phyloP scores from a whole-genome alignment of 2,888 invertebrate species.

The Aspidiotus destructor region DNA sequence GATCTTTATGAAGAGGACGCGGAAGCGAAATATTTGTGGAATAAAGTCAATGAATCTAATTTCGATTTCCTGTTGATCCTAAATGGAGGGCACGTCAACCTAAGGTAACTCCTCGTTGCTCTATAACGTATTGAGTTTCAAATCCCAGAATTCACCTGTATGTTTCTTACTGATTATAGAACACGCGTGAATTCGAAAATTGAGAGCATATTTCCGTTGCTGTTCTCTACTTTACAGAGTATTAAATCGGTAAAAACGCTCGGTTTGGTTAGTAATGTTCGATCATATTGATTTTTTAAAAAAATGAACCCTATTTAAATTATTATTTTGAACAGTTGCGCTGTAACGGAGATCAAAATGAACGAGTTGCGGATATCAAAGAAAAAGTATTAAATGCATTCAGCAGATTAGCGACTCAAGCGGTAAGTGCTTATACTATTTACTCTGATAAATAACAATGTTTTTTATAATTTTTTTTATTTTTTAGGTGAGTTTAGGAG shows the following conservation, averaged over 20 bases:
- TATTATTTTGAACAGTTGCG: slow-evolving; percentile 1
- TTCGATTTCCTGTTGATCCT: slow-evolving; percentile 38
- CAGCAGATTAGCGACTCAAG: slow-evolving; percentile 32
- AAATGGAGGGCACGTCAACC: slow-evolving; percentile 38
- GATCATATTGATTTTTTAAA: background rate
- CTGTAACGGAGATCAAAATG: slow-evolving; percentile 22
- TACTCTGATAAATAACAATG: background rate
- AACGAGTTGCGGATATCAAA: slow-evolving; percentile 35
- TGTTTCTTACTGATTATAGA: background rate
- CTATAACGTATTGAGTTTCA: background rate
- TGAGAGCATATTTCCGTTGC: background rate
- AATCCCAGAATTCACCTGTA: background rate
- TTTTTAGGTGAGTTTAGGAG: slow-evolving; percentile 37
- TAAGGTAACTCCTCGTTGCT: slow-evolving; percentile 36
- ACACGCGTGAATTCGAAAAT: slow-evolving; percentile 9
- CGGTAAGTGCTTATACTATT: slow-evolving; percentile 33
- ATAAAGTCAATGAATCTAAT: slow-evolving; percentile 52
- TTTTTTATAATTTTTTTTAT: background rate
- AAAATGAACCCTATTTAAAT: background rate
- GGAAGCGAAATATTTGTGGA: slow-evolving; percentile 53
- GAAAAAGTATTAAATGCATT: slow-evolving; percentile 36
- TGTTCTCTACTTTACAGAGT: slow-evolving; percentile 7
- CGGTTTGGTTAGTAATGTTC: background rate
- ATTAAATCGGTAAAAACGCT: background rate
- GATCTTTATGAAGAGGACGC: slow-evolving; percentile 40